Evolutionary conservation across 2,888 invertebrate species (phyloP), one percentile per base, ranked within the genome.

Genomic region (Synanthedon andrenaeformis): DNA sequence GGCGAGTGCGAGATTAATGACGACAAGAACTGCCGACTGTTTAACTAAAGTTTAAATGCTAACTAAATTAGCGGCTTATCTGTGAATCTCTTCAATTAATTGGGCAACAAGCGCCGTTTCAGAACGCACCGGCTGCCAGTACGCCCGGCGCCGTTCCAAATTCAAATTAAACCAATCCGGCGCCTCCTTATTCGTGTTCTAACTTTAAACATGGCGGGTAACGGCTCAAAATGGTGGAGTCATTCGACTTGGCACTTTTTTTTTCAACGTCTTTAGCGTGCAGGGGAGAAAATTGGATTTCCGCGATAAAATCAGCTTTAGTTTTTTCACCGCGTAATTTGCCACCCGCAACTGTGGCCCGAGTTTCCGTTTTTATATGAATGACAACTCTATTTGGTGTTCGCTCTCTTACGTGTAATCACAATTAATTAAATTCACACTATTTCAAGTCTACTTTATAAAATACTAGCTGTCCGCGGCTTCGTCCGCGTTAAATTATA

Each of bases 121-220:
- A 64, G 66, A 69, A 69, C 67, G 73, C 67, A 67, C 61, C 61
- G 63, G 69, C 66, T 62, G 64, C 70, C 72, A 70, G 70, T 75
- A 74, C 79, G 76, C 74, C 67, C 70, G 76, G 78, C 79, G 78
- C 72, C 80, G 80, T 79, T 83, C 80, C 69, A 84, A 85, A 87
- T 87, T 87, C 83, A 87, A 87, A 87, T 87, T 85, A 87, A 83
- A 84, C 87, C 84, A 83, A 86, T 84, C 82, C 77, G 82, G 86
- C 82, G 85, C 87, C 87, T 86, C 87, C 87, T 87, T 74, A 87
- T 85, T 84, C 87, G 83, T 87, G 87, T 87, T 82, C 79, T 61
- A 69, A 67, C 77, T 78, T 85, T 78, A 78, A 85, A 87, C 86
- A 86, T 79, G 80, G 79, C 75, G 82, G 74, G 79, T 82, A 83